These are phyloP conservation scores for Pelobates cultripes DNA, from an alignment of 2,797 vertebrate species.

Conservation along the genomic window DNA sequence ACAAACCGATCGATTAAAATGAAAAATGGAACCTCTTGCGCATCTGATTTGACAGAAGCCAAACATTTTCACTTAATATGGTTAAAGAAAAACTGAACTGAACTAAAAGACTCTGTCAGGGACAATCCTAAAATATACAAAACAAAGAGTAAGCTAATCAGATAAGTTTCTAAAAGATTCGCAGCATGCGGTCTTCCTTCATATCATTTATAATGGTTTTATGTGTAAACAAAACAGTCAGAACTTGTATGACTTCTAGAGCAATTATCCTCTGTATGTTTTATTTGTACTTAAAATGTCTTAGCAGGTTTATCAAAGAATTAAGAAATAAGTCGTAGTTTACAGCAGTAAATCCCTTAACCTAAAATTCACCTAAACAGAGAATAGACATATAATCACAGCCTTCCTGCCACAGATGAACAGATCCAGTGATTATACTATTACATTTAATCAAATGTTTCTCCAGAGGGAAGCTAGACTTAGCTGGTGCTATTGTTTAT, in stretches of 20 bases:
- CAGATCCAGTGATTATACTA: too few relatives aligned
- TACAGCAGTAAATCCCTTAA: slow-evolving; percentile 48
- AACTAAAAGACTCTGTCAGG: too few relatives aligned
- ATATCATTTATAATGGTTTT: slow-evolving; percentile 45
- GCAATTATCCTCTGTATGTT: slow-evolving; percentile 41
- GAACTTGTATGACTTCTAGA: neutral
- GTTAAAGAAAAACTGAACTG: neutral
- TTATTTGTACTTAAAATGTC: slow-evolving; percentile 51
- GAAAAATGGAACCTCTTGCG: too few relatives aligned
- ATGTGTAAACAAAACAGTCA: slow-evolving; percentile 45
- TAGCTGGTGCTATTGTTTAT: too few relatives aligned
- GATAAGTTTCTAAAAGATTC: slow-evolving; percentile 5
- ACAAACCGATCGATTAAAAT: too few relatives aligned
- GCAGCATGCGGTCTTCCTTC: neutral
- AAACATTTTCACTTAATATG: slow-evolving; percentile 21
- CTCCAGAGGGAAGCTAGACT: too few relatives aligned
- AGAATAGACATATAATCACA: slow-evolving; percentile 10
- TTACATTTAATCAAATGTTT: too few relatives aligned
- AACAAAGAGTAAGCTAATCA: neutral
- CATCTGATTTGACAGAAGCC: neutral
- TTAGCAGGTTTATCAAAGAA: slow-evolving; percentile 39
- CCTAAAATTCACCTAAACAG: slow-evolving; percentile 43
- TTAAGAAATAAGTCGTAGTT: slow-evolving; percentile 42
- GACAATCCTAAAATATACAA: slow-evolving; percentile 2
- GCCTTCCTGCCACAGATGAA: neutral